A percentile compares a stretch with the other conserved stretches of the same genome.
These are phyloP conservation scores for Vidua macroura DNA, from an alignment of 2,113 vertebrate species.

Conservation along the genomic window DNA sequence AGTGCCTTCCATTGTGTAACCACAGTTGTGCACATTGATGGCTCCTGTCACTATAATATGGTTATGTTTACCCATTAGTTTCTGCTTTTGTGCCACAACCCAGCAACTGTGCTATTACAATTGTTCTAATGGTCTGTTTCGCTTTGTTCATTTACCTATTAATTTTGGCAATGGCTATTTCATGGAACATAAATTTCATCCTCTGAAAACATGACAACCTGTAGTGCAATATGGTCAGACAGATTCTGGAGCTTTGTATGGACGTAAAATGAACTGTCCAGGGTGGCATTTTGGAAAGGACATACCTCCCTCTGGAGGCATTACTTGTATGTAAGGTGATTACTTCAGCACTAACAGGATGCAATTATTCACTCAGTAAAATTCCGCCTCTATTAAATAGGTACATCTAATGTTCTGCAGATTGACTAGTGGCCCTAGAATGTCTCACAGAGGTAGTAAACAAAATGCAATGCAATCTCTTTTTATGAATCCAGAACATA, in stretches of 20 bases:
- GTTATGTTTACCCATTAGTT: constrained; percentile 55
- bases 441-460: constrained; percentile 34
- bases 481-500: not conserved
- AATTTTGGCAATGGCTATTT: constrained; percentile 74
- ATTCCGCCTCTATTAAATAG: constrained; percentile 10
- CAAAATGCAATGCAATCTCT: constrained; percentile 4
- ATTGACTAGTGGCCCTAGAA: not conserved
- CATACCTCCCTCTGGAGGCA: constrained; percentile 4
- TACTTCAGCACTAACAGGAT: constrained; percentile 33
- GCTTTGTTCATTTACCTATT: constrained; percentile 73
- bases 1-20: constrained; percentile 35
- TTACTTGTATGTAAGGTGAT: not conserved
- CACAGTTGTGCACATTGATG: constrained; percentile 35
- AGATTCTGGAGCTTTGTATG: not conserved
- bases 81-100: constrained; percentile 58
- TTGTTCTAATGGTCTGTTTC: constrained; percentile 67
- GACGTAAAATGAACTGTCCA: constrained; percentile 45
- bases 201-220: constrained; percentile 62
- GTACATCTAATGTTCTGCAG: constrained; percentile 14
- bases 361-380: constrained; percentile 56
- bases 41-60: constrained; percentile 39
- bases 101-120: constrained; percentile 48
- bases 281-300: constrained; percentile 32
- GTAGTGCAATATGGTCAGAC: constrained; percentile 41
- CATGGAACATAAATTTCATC: constrained; percentile 69